Conservation (phyloP, 2,888 invertebrate species). For the Idaea aversata region DNA sequence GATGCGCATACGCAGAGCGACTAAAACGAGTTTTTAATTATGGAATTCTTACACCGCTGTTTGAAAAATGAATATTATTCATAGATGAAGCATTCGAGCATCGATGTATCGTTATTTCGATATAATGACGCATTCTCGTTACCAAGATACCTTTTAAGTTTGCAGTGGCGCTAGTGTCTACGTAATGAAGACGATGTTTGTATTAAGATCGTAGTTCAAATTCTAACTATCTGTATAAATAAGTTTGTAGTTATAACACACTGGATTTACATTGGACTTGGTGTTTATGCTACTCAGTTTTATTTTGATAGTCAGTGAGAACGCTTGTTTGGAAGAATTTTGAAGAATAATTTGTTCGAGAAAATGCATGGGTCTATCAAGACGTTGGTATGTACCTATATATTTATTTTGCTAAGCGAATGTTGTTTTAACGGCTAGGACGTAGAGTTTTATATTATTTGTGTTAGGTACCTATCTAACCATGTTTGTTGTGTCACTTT, state of each 20-base stretch:
- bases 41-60: conserved; percentile 42
- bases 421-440: background rate
- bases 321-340: background rate
- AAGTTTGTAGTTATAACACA: background rate
- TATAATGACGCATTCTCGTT: conserved; percentile 25
- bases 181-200: background rate
- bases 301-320: background rate
- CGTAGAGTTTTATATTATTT: background rate
- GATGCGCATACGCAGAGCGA: conserved; percentile 39
- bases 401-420: background rate
- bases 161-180: background rate
- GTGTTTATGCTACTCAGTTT: background rate
- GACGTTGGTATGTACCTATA: background rate
- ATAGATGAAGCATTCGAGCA: conserved; percentile 31
- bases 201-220: background rate
- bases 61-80: conserved; percentile 34
- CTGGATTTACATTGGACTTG: background rate
- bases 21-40: conserved; percentile 1
- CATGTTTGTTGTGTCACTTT: background rate
- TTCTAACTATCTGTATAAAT: background rate
- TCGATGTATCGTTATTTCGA: conserved; percentile 36
- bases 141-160: background rate
- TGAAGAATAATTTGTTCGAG: background rate
- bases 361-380: background rate
- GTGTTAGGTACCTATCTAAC: background rate